Percentiles rank a stretch among this genome's conserved stretches.
These are phyloP conservation scores for Armadillidium nasatum DNA, from an alignment of 1,140 invertebrate species.

Conservation along the genomic window DNA sequence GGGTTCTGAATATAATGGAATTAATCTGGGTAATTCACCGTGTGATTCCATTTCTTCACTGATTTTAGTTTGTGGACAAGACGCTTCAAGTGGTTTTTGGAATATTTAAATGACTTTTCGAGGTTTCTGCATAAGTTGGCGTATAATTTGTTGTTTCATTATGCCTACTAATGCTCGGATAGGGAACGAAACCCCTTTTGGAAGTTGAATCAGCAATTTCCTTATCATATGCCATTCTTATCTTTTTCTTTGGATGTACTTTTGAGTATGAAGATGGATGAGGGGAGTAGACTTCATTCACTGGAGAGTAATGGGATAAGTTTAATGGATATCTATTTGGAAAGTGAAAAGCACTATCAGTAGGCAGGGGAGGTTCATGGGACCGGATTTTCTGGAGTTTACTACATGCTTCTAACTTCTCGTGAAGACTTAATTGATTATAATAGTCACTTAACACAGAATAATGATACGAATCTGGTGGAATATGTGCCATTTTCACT, in stretches of 20 bases:
- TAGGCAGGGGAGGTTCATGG: neutral
- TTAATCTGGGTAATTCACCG: neutral
- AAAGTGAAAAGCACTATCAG: neutral
- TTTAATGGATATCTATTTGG: too few species aligned
- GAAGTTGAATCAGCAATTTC: neutral
- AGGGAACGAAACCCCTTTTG: neutral
- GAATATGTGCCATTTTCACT: too few species aligned
- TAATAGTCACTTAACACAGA: neutral
- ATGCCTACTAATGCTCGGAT: neutral
- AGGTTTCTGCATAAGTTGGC: neutral
- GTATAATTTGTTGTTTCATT: too few species aligned
- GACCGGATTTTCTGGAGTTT: neutral
- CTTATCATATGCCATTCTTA: neutral
- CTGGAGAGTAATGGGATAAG: neutral
- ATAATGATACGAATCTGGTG: neutral
- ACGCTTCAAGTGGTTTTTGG: neutral
- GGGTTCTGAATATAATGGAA: neutral
- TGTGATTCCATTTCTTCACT: neutral
- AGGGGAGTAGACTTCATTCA: neutral
- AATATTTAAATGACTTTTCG: neutral
- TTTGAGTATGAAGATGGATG: neutral
- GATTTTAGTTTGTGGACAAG: neutral
- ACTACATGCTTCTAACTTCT: neutral
- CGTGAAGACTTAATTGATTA: neutral
- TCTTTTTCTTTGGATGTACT: neutral